A percentile compares a stretch with the other conserved stretches of the same genome.
These are phyloP conservation scores for Sacculina carcini DNA, from an alignment of 2,888 invertebrate genomes.

Conservation along the genomic window DNA sequence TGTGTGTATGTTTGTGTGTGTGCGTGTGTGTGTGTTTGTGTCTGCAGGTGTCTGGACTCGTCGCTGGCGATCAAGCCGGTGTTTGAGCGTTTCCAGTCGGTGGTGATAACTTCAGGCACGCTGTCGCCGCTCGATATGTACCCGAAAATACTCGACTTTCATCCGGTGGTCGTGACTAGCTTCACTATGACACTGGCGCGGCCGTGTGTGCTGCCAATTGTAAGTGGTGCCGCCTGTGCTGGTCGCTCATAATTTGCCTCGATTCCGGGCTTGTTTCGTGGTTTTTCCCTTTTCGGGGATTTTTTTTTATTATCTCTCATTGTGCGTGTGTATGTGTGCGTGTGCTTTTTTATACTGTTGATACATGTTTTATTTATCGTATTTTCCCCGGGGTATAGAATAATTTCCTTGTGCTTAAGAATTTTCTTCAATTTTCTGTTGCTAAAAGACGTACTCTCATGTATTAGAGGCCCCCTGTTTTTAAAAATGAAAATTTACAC, in stretches of 20 bases:
- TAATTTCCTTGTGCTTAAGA: too few relatives aligned
- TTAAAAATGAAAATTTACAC: too few relatives aligned
- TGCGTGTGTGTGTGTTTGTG: too few relatives aligned
- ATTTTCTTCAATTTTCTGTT: too few relatives aligned
- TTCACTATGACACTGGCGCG: constrained; percentile 96
- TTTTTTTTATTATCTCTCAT: background rate
- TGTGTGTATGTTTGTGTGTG: too few relatives aligned
- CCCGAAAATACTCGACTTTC: constrained; percentile 93
- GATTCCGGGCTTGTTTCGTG: background rate
- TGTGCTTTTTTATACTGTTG: background rate
- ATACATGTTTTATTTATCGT: background rate
- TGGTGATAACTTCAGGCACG: constrained; percentile 95
- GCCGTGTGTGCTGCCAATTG: constrained; percentile 88
- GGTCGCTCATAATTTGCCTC: too few relatives aligned
- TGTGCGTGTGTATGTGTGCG: background rate
- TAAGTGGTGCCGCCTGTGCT: constrained; percentile 21
- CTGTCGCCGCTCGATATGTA: constrained; percentile 97
- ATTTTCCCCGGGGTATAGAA: background rate
- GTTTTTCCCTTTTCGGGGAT: background rate
- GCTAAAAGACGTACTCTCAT: too few relatives aligned
- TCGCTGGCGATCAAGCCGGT: constrained; percentile 95
- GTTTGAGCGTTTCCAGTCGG: constrained; percentile 83
- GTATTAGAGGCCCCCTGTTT: too few relatives aligned
- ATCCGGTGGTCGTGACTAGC: constrained; percentile 83
- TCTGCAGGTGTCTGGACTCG: constrained; percentile 89